Evolutionary conservation across 1,140 invertebrate species (phyloP), one percentile per base, ranked within the genome.

Genomic region (Drosophila aff.): DNA sequence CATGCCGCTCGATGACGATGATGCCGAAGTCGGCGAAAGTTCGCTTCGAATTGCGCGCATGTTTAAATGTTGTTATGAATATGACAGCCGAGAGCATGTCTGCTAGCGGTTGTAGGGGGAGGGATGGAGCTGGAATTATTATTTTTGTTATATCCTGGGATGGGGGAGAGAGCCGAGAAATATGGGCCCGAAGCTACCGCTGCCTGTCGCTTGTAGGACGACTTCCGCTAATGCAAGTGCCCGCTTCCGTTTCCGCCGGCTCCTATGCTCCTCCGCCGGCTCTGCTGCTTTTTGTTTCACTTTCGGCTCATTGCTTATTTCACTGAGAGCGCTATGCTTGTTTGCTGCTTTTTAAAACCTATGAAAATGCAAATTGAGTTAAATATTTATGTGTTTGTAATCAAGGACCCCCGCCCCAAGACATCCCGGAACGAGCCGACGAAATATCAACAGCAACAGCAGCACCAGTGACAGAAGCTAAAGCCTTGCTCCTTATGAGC

Each of bases 311-410:
- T 60, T 73, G 72, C 71, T 68, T 74, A 49, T 67, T 74, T 76
- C 60, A 38, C 53, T 44, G 18, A 18, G 40, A 21, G 10, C 53
- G 11, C n/a, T 26, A 31, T 67, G 59, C 44, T 49, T 75, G 65
- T 60, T 78, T 65, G 60, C 44, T 74, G 76, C 71, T 61, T 62
- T 80, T 81, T 76, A 65, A 64, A 82, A 75, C 53, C 79, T 72
- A 82, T 79, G 80, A 79, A 79, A 82, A 82, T 82, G 81, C 61
- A 83, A 83, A 83, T 83, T 83, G 64, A 76, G 71, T 83, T 83
- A 83, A 82, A 79, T 82, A 76, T 76, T 79, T 79, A 76, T 76
- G 81, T 66, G 65, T 79, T 83, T 66, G 71, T 76, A 82, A 82
- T 82, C 75, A 82, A 63, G 46, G 72, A 23, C 15, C 16, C 55